Conservation (phyloP, 1,140 invertebrate genomes). For the Vanessa atalanta region DNA sequence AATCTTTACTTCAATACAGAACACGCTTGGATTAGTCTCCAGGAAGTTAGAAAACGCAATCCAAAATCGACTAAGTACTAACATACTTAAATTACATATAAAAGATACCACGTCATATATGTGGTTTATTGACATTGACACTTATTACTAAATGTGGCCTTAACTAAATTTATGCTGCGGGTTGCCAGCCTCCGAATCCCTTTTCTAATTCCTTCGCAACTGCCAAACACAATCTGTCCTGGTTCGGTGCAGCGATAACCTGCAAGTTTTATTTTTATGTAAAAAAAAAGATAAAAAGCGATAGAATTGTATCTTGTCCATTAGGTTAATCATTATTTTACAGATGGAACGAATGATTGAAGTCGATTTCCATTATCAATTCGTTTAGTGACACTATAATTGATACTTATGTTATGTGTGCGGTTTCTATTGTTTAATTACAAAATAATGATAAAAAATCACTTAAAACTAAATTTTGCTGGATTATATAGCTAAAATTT, state of each 20-base stretch:
- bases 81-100: slow-evolving; percentile 16
- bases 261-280: slow-evolving; percentile 47
- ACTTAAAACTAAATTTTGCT: no score
- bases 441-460: no score
- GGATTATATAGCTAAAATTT: no score
- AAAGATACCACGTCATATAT: slow-evolving; percentile 20
- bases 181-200: slow-evolving; percentile 90
- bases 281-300: no score
- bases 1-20: no score
- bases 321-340: no score
- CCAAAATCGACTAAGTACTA: slow-evolving; percentile 2
- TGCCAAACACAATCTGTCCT: slow-evolving; percentile 88
- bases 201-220: slow-evolving; percentile 89
- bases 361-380: no score
- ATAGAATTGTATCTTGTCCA: no score
- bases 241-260: slow-evolving; percentile 83
- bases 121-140: slow-evolving; percentile 14
- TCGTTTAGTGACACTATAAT: no score
- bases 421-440: no score
- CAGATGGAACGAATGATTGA: no score
- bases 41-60: slow-evolving; percentile 8
- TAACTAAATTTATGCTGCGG: slow-evolving; percentile 38
- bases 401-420: no score
- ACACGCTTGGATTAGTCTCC: background rate
- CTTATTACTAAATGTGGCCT: slow-evolving; percentile 10